phyloP scores from a whole-genome alignment of 2,113 vertebrate species.

The Thamnophis sirtalis region DNA sequence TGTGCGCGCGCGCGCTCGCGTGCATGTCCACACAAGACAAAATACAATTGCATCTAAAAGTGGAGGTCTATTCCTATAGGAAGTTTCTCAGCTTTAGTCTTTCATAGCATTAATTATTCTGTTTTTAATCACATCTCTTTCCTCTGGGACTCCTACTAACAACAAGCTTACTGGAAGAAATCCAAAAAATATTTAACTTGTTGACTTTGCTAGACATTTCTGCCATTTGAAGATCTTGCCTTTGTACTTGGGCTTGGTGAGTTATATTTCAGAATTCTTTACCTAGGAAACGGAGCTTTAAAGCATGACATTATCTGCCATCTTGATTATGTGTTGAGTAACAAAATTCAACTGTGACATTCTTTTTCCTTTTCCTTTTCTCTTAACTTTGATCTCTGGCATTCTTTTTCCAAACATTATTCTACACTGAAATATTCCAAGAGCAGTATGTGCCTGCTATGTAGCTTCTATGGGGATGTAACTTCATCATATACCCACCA shows the following conservation, averaged over 20 bases:
- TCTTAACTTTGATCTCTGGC: background rate
- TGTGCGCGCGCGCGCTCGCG: too few species aligned
- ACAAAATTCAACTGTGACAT: background rate
- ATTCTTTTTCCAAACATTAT: background rate
- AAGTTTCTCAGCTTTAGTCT: background rate
- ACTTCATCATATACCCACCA: background rate
- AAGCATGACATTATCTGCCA: constrained; percentile 24
- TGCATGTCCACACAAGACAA: background rate
- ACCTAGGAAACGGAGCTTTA: background rate
- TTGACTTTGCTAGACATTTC: background rate
- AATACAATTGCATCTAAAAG: background rate
- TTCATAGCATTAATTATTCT: constrained; percentile 32
- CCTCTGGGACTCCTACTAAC: background rate
- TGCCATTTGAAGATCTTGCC: background rate
- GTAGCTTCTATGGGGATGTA: background rate
- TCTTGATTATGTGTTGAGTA: constrained; percentile 20
- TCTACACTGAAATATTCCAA: background rate
- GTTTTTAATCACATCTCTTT: constrained; percentile 18
- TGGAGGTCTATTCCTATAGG: background rate
- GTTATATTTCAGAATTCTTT: background rate
- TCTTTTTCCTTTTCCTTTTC: background rate
- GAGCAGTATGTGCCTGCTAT: too few species aligned
- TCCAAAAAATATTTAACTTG: constrained; percentile 30
- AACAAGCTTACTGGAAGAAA: constrained; percentile 28
- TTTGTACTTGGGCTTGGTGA: background rate